Percentiles rank a stretch among this genome's conserved stretches.
Conservation (phyloP, 1,140 invertebrate species). For the Akabosia matsudoensis region DNA sequence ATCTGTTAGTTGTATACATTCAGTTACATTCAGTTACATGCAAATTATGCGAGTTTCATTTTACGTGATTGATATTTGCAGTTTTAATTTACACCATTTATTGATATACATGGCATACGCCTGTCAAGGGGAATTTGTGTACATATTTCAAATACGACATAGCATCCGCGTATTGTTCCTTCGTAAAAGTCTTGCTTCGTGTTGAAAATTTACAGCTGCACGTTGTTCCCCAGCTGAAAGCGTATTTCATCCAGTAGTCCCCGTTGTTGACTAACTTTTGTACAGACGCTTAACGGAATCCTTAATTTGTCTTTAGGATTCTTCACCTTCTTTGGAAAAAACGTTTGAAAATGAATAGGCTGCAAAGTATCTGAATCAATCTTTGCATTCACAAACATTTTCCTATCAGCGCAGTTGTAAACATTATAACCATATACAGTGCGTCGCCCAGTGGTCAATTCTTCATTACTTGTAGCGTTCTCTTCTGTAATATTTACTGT, state of each 20-base stretch:
- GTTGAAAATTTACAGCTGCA: too few relatives aligned
- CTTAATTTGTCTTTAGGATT: slow-evolving; percentile 32
- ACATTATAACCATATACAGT: slow-evolving; percentile 18
- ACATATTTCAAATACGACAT: too few relatives aligned
- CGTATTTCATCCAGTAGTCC: slow-evolving; percentile 29
- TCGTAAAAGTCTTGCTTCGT: too few relatives aligned
- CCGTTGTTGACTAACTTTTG: slow-evolving; percentile 24
- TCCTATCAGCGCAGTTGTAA: slow-evolving; percentile 24
- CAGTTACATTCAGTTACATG: too few relatives aligned
- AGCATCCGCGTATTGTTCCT: too few relatives aligned
- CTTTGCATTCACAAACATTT: slow-evolving; percentile 36
- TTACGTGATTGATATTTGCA: too few relatives aligned
- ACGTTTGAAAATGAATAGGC: slow-evolving; percentile 21
- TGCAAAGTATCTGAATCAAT: not conserved
- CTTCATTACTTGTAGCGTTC: not conserved
- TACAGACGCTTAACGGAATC: slow-evolving; percentile 27
- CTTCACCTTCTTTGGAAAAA: slow-evolving; percentile 37
- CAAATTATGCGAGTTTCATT: too few relatives aligned
- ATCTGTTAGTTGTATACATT: too few relatives aligned
- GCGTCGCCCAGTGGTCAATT: not conserved
- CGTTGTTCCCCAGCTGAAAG: slow-evolving; percentile 5
- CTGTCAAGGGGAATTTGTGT: too few relatives aligned
- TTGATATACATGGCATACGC: too few relatives aligned
- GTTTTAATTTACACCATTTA: too few relatives aligned
- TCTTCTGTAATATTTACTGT: not conserved